Base-by-base conservation (phyloP, 1,140 invertebrate species). In the Meloidogyne chitwoodi region DNA sequence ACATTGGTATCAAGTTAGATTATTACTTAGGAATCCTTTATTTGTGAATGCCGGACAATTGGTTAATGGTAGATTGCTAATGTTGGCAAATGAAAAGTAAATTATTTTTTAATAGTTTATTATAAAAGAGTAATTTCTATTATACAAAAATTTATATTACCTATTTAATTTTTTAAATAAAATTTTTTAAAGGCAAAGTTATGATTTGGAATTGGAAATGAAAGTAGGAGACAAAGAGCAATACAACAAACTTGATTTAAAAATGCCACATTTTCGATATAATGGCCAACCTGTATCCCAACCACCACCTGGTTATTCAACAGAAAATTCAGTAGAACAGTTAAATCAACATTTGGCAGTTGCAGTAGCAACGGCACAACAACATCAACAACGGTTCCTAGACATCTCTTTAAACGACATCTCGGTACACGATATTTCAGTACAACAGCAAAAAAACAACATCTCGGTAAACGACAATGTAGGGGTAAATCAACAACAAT, bases 1-100 rank as follows among this genome's bases (percentile, higher is more conserved):
- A 41, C 96, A 99, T 89, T 99, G 96, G 96, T 99, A 99, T 89
- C 96, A 99, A 91, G 96, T 99, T 12, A 91, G 96, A 63, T 99
- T 96, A 88, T 90, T 99, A 38, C 87, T 99, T 34, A 93, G 96
- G 85, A 93, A 92, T 78, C 96, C 96, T 6, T 91, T 99, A 38
- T 93, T 98, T 85, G 93, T 93, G 41, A 95, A 96, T 89, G 93
- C 93, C 88, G 95, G 95, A 2, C 94, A 99, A 88, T 90, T 92
- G 5, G 88, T 98, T 31, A 93, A 92, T 16, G 96, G 96, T 10
- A 91, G 92, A 85, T 93, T 97, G 24, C 88, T 93, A 68, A 90
- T 99, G 78, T 90, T 93, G 81, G 94, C 95, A 19, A 99, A 99
- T 89, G 93, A 94, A 87, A 80, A 88, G 88, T 79, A 93, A 56